Evolutionary conservation across 2,888 invertebrate species (phyloP).

Genomic region (Drosophila birchii): DNA sequence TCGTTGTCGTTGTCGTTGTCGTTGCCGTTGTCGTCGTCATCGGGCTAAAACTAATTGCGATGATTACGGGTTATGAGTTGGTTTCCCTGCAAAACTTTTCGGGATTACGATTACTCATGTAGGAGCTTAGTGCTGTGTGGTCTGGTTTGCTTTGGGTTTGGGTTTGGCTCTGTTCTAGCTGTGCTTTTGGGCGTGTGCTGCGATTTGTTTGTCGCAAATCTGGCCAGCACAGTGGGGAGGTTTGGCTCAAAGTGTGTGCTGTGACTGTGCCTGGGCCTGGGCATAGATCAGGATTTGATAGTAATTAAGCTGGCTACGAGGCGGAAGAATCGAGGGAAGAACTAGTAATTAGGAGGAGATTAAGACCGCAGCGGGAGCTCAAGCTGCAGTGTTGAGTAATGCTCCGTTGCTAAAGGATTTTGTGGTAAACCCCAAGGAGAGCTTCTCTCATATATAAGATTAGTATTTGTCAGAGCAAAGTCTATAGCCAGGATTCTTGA

Average conservation of each 20-base stretch:
- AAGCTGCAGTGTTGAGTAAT: constrained; percentile 15
- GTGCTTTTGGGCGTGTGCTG: constrained; percentile 34
- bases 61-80: constrained; percentile 60
- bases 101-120: constrained; percentile 50
- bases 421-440: neutral
- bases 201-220: constrained; percentile 33
- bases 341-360: constrained; percentile 22
- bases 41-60: constrained; percentile 60
- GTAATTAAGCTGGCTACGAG: constrained; percentile 32
- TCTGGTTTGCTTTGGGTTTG: neutral
- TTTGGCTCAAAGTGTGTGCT: neutral
- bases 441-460: neutral
- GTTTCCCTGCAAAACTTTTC: constrained; percentile 46
- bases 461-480: neutral
- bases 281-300: constrained; percentile 38
- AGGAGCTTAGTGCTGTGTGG: constrained; percentile 39
- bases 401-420: neutral
- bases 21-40: constrained; percentile 37
- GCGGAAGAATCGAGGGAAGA: constrained; percentile 20
- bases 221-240: constrained; percentile 25
- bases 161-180: too few relatives aligned
- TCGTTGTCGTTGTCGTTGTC: constrained; percentile 3
- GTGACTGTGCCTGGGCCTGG: neutral
- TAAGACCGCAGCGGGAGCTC: constrained; percentile 20
- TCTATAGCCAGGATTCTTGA: too few relatives aligned